Percentiles rank a stretch among this genome's conserved stretches.
These are phyloP conservation scores for Spodoptera litura DNA, from an alignment of 1,140 invertebrate species.

Conservation along the genomic window DNA sequence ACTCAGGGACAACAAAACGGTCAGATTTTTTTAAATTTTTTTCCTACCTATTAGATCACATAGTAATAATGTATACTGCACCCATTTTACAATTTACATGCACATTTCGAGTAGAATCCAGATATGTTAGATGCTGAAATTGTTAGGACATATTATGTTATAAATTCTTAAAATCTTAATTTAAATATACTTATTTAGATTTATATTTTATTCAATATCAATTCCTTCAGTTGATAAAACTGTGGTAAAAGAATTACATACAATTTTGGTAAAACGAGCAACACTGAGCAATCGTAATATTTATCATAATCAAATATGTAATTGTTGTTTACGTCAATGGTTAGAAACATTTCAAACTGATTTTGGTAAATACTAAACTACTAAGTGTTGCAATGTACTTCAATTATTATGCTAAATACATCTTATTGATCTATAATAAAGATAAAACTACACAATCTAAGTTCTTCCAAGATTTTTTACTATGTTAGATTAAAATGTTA, in stretches of 20 bases:
- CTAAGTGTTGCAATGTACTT: conserved; percentile 13
- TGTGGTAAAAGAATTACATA: conserved; percentile 42
- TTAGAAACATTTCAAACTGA: neutral
- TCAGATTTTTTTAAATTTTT: neutral
- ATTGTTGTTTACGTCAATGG: neutral
- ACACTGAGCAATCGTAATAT: conserved; percentile 8
- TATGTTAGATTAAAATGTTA: conserved; percentile 16
- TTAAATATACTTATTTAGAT: conserved; percentile 43
- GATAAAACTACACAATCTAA: conserved; percentile 33
- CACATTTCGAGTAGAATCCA: conserved; percentile 24
- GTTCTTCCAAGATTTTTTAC: conserved; percentile 2
- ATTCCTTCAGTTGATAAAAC: conserved; percentile 63
- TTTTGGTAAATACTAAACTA: conserved; percentile 29
- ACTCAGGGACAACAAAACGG: neutral
- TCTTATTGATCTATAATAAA: conserved; percentile 21
- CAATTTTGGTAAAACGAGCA: conserved; percentile 22
- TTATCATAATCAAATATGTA: conserved; percentile 12
- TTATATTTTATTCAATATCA: conserved; percentile 54
- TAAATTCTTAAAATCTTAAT: conserved; percentile 34
- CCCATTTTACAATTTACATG: conserved; percentile 9
- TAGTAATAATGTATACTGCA: conserved; percentile 5
- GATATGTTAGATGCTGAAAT: conserved; percentile 48
- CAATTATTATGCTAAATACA: conserved; percentile 30
- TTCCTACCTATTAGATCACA: conserved; percentile 3
- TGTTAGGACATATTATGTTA: conserved; percentile 10